Base-by-base conservation (phyloP, 2,888 invertebrate genomes). In the Nipponacmea schrenckii region DNA sequence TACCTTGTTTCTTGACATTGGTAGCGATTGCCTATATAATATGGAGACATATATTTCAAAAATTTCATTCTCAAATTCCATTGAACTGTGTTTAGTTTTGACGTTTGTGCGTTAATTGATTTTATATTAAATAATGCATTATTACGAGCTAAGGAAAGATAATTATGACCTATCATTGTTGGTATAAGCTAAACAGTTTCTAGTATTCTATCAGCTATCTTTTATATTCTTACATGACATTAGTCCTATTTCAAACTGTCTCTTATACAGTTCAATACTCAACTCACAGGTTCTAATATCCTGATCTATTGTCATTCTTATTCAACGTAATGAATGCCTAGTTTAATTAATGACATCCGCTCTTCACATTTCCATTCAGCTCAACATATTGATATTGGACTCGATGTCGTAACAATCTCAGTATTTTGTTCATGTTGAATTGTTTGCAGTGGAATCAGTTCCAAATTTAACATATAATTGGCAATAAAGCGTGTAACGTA, bases 281-380 rank as follows among this genome's bases (percentile, higher is more conserved):
- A 56, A 56, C 56, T 24, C 56, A 56, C 56, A 56, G 20, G 24
- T 20, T 56, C 20, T 56, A 56, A 56, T 56, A 56, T 56, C 56
- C 56, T 56, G 56, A 24, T 56, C 20, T 56, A 56, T 56, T 56
- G 56, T 56, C 24, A 56, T 56, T 56, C 56, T 24, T 56, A 24
- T 56, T 24, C 20, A 56, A 56, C 56, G 20, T 12, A 56, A 20
- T 56, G 56, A 56, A 56, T 56, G 56, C 56, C 24, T 24, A 10
- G 20, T 24, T 56, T 56, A 56, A 56, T 56, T 56, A 56, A 56
- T 56, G 56, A 2, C 56, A 20, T 24, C 24, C 20, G 20, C 56
- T 56, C 56, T 56, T 56, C 20, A 56, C 20, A 24, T 20, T 12
- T 56, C 56, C 4, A 24, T 56, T 56, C 20, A 56, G 20, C 8